Evolutionary conservation across 2,113 vertebrate species (phyloP), one percentile per base, ranked within the genome.

Genomic region (Labrus mixtus): DNA sequence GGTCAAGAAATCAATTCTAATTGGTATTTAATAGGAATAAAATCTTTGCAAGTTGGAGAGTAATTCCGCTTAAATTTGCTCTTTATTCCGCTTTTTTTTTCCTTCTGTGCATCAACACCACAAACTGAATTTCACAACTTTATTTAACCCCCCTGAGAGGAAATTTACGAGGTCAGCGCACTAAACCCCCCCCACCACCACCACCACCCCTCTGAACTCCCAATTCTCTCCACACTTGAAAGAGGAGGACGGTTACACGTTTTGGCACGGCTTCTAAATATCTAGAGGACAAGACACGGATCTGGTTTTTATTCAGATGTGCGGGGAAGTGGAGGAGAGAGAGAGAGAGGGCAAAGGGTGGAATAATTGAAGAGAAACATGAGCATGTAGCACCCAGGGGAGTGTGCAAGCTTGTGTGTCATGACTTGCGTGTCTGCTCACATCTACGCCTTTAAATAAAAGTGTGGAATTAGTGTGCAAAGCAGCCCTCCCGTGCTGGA

Each of bases 301-400:
- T 86, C 75, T 53, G 82, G 33, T 62, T 84, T 84, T 83, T 73
- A 75, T 85, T 87, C 81, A 76, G 81, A 88, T 80, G 9, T 80
- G 78, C 57, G 76, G 74, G 72, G 57, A 80, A 50, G 48, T n/a
- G 48, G 6, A 17, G 16, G 46, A 19, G 46, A n/a, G 48, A 19
- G 46, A 48, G 66, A 79, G 59, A 78, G 72, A 79, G 79, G 83
- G 69, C 85, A 79, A 53, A 76, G 88, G 81, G 74, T 85, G 85
- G 87, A 91, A 91, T 90, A 87, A 91, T 78, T 87, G 70, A 86
- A 68, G 68, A 79, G 81, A 82, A 85, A 83, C 85, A 85, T 75
- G 82, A 88, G 78, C 80, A n/a, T 69, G 68, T 16, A 54, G 72
- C 76, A 80, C 81, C 86, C 61, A 73, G 16, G 86, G 89, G 71